Conservation (phyloP, 2,113 vertebrate species). For the Thamnophis sirtalis region DNA sequence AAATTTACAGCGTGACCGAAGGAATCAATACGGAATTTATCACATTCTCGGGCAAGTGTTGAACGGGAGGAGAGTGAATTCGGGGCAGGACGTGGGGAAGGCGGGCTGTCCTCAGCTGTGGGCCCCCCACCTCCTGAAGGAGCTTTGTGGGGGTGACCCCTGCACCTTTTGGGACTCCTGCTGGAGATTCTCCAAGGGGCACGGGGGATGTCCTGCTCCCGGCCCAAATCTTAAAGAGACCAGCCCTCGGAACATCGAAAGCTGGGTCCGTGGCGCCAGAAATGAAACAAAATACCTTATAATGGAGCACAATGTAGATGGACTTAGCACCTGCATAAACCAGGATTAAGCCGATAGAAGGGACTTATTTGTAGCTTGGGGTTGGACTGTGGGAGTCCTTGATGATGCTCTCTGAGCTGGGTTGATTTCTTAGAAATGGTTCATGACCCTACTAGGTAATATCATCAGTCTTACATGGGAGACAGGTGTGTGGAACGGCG, state of each 20-base stretch:
- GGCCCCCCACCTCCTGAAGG: background rate
- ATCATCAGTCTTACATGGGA: background rate
- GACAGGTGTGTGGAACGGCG: background rate
- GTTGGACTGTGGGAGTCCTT: background rate
- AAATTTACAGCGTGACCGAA: constrained; percentile 73
- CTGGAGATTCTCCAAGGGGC: background rate
- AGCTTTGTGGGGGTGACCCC: background rate
- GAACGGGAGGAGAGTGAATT: constrained; percentile 53
- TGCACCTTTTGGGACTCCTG: background rate
- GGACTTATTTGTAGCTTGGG: background rate
- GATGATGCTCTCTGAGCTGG: background rate
- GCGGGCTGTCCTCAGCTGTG: background rate
- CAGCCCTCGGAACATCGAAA: background rate
- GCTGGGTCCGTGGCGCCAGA: background rate
- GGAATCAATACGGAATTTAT: constrained; percentile 76
- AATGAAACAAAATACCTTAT: background rate
- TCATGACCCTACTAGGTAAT: background rate
- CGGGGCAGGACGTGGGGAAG: constrained; percentile 42
- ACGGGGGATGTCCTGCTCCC: background rate
- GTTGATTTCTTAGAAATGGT: background rate
- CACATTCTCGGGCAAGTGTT: constrained; percentile 66
- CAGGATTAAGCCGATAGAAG: background rate
- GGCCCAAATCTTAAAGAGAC: too few species aligned
- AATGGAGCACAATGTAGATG: background rate
- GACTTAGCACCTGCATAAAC: background rate